Percentiles rank a stretch among this genome's conserved stretches.
phyloP scores from a whole-genome alignment of 2,797 vertebrate genomes.

The Hemibagrus guttatus region DNA sequence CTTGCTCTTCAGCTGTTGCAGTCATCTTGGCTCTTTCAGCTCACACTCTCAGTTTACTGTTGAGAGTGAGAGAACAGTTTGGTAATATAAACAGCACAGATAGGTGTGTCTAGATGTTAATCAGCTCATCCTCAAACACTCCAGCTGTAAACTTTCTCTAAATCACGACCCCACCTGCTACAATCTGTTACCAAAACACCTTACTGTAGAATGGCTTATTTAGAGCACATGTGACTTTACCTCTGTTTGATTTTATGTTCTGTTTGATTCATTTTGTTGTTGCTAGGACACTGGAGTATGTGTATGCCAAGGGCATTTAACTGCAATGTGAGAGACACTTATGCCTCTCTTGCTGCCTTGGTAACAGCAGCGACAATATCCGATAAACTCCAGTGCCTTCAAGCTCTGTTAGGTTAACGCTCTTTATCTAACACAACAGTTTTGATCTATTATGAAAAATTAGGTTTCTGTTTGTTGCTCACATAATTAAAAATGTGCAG shows the following conservation, averaged over 20 bases:
- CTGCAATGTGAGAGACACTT: slow-evolving; percentile 38
- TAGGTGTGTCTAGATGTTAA: neutral
- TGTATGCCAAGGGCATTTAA: slow-evolving; percentile 50
- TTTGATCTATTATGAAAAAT: neutral
- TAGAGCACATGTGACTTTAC: neutral
- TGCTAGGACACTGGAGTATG: slow-evolving; percentile 66
- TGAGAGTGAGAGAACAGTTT: neutral
- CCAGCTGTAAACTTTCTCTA: neutral
- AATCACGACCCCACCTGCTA: neutral
- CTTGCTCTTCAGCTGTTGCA: neutral
- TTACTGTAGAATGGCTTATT: neutral
- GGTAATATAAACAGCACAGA: neutral
- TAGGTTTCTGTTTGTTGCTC: neutral
- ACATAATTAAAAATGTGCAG: neutral
- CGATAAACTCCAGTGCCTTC: neutral
- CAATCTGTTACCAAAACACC: neutral
- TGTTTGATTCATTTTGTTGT: slow-evolving; percentile 54
- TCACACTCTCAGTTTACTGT: neutral
- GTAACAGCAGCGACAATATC: slow-evolving; percentile 43
- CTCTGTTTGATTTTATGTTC: neutral
- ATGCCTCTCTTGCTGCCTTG: slow-evolving; percentile 47
- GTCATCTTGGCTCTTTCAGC: neutral
- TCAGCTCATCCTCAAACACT: neutral
- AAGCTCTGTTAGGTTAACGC: neutral
- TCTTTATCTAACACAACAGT: neutral